Conservation (phyloP, 35 echinoderm and acorn worm genomes). For the Eucidaris tribuloides region DNA sequence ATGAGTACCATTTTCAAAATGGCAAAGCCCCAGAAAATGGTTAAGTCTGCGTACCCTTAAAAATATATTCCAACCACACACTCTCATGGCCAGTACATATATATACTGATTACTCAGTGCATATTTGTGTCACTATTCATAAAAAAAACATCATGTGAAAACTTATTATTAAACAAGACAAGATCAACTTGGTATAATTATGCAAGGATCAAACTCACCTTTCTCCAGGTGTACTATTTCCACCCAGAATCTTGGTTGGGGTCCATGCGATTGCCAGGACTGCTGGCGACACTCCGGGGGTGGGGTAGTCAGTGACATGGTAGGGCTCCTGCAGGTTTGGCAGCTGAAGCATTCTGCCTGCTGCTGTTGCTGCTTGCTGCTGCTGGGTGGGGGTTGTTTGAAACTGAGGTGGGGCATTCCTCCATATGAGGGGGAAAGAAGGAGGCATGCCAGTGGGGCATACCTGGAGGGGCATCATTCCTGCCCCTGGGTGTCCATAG, state of each 20-base stretch:
- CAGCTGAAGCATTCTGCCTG: neutral
- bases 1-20: too few relatives aligned
- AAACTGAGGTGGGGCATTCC: slow-evolving; percentile 20
- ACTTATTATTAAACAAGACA: too few relatives aligned
- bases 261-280: slow-evolving; percentile 52
- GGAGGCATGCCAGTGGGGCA: neutral
- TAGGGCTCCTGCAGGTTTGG: neutral
- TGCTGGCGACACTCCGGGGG: slow-evolving; percentile 19
- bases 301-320: slow-evolving; percentile 31
- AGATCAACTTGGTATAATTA: too few relatives aligned
- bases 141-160: too few relatives aligned
- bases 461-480: slow-evolving; percentile 31
- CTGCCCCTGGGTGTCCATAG: neutral
- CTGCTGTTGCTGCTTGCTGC: slow-evolving; percentile 13
- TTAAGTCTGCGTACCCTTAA: too few relatives aligned
- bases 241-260: slow-evolving; percentile 94
- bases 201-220: too few relatives aligned
- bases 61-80: too few relatives aligned
- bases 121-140: too few relatives aligned
- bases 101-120: too few relatives aligned
- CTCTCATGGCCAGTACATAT: too few relatives aligned
- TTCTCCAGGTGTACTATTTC: slow-evolving; percentile 78
- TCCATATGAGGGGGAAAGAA: slow-evolving; percentile 44
- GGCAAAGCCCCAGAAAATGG: too few relatives aligned
- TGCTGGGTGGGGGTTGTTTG: slow-evolving; percentile 14